Percentiles rank a stretch among this genome's conserved stretches.
Conservation (phyloP, 2,113 vertebrate genomes). For the Tricholaema leucomelas region DNA sequence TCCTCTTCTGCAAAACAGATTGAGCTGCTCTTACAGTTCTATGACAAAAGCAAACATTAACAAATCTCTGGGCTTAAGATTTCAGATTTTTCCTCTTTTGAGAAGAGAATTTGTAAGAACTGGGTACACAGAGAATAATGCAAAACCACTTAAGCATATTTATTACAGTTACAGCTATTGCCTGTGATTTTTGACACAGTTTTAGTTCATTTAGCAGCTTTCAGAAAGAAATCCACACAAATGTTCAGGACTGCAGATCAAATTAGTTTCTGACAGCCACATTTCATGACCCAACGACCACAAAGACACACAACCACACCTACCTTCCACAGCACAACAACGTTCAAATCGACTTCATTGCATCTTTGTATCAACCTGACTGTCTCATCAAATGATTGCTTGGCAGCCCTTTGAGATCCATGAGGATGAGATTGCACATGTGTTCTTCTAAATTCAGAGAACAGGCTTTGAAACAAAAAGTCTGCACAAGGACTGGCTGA, state of each 20-base stretch:
- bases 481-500: conserved; percentile 95
- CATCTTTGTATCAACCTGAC: conserved; percentile 83
- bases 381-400: conserved; percentile 65
- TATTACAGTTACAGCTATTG: background rate
- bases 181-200: background rate
- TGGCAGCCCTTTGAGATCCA: conserved; percentile 49
- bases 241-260: background rate
- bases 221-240: background rate
- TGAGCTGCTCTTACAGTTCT: background rate
- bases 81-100: background rate
- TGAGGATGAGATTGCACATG: conserved; percentile 1
- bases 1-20: background rate
- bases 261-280: background rate
- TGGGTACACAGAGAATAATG: background rate
- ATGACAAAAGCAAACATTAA: background rate
- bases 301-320: background rate
- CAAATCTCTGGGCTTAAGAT: background rate
- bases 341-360: conserved; percentile 88
- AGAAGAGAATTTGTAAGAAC: background rate
- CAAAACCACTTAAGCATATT: background rate
- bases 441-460: conserved; percentile 72
- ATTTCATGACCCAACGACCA: background rate
- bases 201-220: background rate
- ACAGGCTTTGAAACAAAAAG: conserved; percentile 90
- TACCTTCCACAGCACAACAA: conserved; percentile 96